Evolutionary conservation across 2,888 invertebrate genomes (phyloP), one percentile per base, ranked within the genome.

Genomic region (Lithosia quadra): DNA sequence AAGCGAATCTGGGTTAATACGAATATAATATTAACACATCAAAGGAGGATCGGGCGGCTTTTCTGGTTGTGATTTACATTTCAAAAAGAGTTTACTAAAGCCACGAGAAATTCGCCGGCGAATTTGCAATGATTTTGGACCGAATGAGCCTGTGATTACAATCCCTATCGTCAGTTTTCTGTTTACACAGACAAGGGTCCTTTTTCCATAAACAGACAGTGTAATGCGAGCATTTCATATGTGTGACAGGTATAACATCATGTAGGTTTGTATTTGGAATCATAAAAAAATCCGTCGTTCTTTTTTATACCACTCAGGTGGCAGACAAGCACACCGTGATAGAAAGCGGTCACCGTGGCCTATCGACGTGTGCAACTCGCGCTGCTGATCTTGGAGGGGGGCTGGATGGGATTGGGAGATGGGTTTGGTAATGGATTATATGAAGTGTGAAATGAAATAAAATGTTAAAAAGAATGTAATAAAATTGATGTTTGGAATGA

Each of bases 11-110:
- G 74, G 82, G 81, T 84, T 78, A 84, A 85, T 82, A 79, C 82
- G 85, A 86, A 88, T 86, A 88, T 87, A 84, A 87, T 91, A 93
- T 94, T 92, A 92, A 86, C 93, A 93, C 92, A 88, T 94, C 93
- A 93, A 93, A 93, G 91, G 81, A 85, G 85, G 88, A 88, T 89
- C 85, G 83, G 86, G 79, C 84, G 85, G 87, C 87, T 87, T 89
- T 92, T 88, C 84, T 86, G 89, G 84, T 88, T 90, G 87, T 83
- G 89, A 94, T 94, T 93, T 93, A 90, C 93, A 94, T 93, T 90
- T 91, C 92, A 92, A 93, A 93, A 91, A 90, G 90, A 84, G 80
- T 76, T 69, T 55, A n/a, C 22, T 58, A 55, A 18, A 59, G 65
- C 58, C 7, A 28, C 21, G 28, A 34, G 24, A 28, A 59, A 53